These are phyloP conservation scores for Malachius bipustulatus DNA, from an alignment of 2,888 invertebrate species.

Conservation along the genomic window DNA sequence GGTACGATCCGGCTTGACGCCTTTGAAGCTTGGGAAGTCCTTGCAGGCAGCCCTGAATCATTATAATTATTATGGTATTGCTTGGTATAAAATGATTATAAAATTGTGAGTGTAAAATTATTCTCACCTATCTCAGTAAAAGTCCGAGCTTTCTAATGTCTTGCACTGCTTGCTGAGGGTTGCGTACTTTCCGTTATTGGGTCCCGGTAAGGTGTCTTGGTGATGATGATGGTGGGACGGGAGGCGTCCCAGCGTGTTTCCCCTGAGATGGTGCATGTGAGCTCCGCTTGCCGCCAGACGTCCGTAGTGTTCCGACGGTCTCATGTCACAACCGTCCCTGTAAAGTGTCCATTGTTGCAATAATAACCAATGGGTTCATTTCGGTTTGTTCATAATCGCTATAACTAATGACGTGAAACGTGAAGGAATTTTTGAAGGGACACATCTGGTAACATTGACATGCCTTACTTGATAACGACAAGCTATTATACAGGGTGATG, in stretches of 20 bases:
- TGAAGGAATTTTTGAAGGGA: too few species aligned
- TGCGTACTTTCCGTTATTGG: constrained; percentile 82
- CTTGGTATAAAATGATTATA: too few species aligned
- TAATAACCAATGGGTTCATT: too few species aligned
- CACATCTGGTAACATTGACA: too few species aligned
- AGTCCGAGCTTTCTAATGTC: constrained; percentile 85
- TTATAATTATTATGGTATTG: neutral
- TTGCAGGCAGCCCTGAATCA: constrained; percentile 41
- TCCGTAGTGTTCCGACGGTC: constrained; percentile 33
- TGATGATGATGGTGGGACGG: constrained; percentile 51
- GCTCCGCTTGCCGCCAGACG: constrained; percentile 34
- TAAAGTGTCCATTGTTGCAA: too few species aligned
- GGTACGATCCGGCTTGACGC: constrained; percentile 43
- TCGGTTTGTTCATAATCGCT: too few species aligned
- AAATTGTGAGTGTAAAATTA: constrained; percentile 1
- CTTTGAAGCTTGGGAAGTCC: constrained; percentile 40
- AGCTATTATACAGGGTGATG: too few species aligned
- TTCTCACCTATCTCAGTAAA: constrained; percentile 76
- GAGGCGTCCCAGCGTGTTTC: constrained; percentile 56
- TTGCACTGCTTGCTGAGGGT: constrained; percentile 94
- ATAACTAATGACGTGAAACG: too few species aligned
- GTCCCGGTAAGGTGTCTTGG: constrained; percentile 45
- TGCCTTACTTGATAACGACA: too few species aligned
- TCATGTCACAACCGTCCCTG: constrained; percentile 40
- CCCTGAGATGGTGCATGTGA: constrained; percentile 38